Percentiles rank a stretch among this genome's conserved stretches.
phyloP scores from a whole-genome alignment of 2,797 vertebrate genomes.

The Ctenosaura bakeri region DNA sequence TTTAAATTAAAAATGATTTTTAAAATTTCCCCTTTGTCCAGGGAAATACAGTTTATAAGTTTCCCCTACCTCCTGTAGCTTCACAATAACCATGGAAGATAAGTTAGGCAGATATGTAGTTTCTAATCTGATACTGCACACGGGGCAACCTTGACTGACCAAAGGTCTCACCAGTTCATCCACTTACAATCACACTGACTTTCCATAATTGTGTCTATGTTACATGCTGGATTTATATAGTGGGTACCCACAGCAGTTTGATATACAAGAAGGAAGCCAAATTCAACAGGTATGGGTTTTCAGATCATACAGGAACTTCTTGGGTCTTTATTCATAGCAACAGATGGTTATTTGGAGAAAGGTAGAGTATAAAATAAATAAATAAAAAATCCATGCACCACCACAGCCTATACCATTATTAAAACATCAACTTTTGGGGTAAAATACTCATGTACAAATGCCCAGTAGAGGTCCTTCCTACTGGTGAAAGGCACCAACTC shows the following conservation, averaged over 20 bases:
- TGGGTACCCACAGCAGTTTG: neutral
- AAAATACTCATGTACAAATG: neutral
- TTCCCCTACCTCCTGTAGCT: neutral
- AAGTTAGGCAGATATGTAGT: too few relatives aligned
- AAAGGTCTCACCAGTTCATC: too few relatives aligned
- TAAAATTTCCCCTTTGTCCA: too few relatives aligned
- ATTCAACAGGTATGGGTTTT: neutral
- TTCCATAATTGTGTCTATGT: neutral
- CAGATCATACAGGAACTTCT: neutral
- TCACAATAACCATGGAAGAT: neutral
- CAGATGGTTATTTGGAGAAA: too few relatives aligned
- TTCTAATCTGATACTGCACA: neutral
- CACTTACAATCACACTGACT: neutral
- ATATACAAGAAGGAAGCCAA: neutral
- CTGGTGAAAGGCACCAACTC: neutral
- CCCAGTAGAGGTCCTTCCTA: neutral
- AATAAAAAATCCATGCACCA: neutral
- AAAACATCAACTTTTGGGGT: too few relatives aligned
- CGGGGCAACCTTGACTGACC: too few relatives aligned
- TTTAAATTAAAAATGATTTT: too few relatives aligned
- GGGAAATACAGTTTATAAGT: neutral
- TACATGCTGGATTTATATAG: neutral
- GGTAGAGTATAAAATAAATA: too few relatives aligned
- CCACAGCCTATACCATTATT: neutral
- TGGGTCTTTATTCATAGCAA: too few relatives aligned